Percentiles rank a stretch among this genome's conserved stretches.
phyloP scores from a whole-genome alignment of 23 tunicate genomes.

The Diplosoma virens region DNA sequence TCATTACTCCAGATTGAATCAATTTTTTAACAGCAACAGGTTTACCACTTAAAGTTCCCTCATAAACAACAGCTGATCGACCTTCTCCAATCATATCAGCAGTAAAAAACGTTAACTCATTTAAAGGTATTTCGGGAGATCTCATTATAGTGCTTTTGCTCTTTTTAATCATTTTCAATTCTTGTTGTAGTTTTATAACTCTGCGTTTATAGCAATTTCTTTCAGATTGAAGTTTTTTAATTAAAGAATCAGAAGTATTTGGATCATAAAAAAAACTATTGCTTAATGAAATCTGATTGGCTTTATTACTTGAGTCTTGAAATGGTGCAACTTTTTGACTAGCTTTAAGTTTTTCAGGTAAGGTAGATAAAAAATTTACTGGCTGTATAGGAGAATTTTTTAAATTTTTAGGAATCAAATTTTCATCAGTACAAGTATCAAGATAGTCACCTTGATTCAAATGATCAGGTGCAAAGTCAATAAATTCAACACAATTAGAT shows the following conservation, averaged over 20 bases:
- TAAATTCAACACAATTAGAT: conserved; percentile 1
- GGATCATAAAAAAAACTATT: conserved; percentile 4
- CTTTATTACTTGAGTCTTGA: conserved; percentile 27
- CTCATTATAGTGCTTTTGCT: not conserved
- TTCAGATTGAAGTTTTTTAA: conserved; percentile 56
- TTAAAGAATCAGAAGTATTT: conserved; percentile 31
- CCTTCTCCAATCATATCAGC: conserved; percentile 85
- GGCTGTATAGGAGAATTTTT: not conserved
- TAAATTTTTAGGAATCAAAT: not conserved
- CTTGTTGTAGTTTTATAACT: conserved; percentile 54
- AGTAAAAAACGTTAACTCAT: conserved; percentile 52
- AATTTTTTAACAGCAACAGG: conserved; percentile 77
- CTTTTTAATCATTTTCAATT: conserved; percentile 37
- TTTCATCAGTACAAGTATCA: not conserved
- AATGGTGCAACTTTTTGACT: conserved; percentile 4
- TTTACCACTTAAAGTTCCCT: conserved; percentile 52
- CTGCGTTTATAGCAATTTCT: conserved; percentile 66
- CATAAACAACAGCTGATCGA: conserved; percentile 55
- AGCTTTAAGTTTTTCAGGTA: too few species aligned
- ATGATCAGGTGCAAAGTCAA: too few species aligned
- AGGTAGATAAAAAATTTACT: conserved; percentile 15
- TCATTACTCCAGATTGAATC: conserved; percentile 47
- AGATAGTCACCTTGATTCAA: not conserved
- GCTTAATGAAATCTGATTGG: conserved; percentile 20
- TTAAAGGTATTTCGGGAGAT: conserved; percentile 55